Conservation (phyloP, 1,140 invertebrate genomes). For the Drosophila truncata region DNA sequence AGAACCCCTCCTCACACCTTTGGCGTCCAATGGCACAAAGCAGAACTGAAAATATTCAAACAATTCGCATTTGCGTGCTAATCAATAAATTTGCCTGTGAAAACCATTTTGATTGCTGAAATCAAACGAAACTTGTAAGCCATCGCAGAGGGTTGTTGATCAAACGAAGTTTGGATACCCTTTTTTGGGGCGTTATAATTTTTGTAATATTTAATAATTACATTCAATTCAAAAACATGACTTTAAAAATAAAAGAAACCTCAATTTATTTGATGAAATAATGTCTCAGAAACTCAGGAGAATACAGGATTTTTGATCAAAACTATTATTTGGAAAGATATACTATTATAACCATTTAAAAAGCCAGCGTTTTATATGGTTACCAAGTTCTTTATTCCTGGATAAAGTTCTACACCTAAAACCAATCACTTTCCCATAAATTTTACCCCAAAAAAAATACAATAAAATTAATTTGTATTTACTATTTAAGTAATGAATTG, state of each 20-base stretch:
- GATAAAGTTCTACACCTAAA: neutral
- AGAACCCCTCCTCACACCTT: conserved; percentile 11
- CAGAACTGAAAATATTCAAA: conserved; percentile 74
- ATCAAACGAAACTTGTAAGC: conserved; percentile 43
- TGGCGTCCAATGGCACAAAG: conserved; percentile 46
- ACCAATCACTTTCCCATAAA: neutral
- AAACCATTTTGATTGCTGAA: conserved; percentile 79
- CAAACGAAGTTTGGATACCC: conserved; percentile 26
- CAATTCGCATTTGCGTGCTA: conserved; percentile 81
- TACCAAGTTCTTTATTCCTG: neutral
- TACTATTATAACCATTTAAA: too few relatives aligned
- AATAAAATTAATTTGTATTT: neutral
- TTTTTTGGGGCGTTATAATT: neutral
- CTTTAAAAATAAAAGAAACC: neutral
- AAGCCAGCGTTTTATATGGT: too few relatives aligned
- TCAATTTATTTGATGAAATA: neutral
- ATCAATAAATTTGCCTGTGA: conserved; percentile 82
- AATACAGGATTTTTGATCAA: too few relatives aligned
- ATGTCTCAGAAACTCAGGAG: neutral
- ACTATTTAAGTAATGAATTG: neutral
- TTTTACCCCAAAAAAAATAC: neutral
- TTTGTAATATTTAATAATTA: too few relatives aligned
- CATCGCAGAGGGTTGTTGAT: neutral
- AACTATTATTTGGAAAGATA: too few relatives aligned
- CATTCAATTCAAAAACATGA: neutral